phyloP scores from a whole-genome alignment of 2,113 vertebrate genomes.

The Prietella phreatophila region DNA sequence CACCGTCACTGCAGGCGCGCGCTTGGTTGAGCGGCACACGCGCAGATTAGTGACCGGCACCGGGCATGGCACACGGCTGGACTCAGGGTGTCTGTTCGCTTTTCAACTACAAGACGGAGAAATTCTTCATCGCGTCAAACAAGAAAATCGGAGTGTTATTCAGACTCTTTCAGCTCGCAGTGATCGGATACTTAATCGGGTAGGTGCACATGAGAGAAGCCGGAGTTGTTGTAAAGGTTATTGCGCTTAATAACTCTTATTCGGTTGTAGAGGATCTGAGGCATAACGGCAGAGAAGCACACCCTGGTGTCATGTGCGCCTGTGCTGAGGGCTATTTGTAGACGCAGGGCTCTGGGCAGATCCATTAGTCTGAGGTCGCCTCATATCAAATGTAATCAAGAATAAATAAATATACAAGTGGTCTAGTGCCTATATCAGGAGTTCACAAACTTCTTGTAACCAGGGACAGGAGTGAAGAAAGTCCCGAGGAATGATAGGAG shows the following conservation, averaged over 20 bases:
- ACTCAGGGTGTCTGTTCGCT: conserved; percentile 75
- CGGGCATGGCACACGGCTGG: conserved; percentile 73
- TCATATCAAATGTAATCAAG: no score
- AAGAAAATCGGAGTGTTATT: conserved; percentile 90
- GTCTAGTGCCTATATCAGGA: background rate
- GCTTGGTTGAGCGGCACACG: conserved; percentile 1
- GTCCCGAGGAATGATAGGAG: background rate
- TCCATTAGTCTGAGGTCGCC: background rate
- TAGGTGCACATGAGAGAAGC: conserved; percentile 65
- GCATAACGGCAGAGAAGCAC: background rate
- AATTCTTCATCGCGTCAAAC: conserved; percentile 92
- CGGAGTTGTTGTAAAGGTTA: background rate
- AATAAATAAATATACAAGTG: no score
- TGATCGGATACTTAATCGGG: conserved; percentile 91
- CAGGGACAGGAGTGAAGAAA: background rate
- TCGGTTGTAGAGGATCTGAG: background rate
- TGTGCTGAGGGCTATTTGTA: conserved; percentile 18
- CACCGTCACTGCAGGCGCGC: background rate
- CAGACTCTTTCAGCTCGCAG: conserved; percentile 83
- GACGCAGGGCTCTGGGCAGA: background rate
- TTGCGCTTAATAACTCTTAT: background rate
- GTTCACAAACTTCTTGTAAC: background rate
- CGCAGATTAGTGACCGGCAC: background rate
- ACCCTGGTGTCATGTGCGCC: background rate
- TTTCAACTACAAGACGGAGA: conserved; percentile 94